A percentile compares a stretch with the other conserved stretches of the same genome.
These are phyloP conservation scores for Drosophila kohkoa DNA, from an alignment of 1,140 invertebrate species.

Conservation along the genomic window DNA sequence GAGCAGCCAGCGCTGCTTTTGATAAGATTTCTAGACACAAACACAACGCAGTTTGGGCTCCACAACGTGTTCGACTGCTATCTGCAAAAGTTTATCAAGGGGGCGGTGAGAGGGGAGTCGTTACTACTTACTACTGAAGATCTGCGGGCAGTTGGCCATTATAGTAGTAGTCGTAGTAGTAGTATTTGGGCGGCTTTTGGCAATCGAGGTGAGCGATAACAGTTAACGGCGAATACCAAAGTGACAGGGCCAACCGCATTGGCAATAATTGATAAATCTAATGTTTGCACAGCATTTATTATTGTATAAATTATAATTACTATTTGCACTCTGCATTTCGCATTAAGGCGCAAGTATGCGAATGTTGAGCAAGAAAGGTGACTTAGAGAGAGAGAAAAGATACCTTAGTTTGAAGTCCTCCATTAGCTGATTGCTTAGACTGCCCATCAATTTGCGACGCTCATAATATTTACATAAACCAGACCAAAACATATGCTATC, in stretches of 20 bases:
- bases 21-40: slow-evolving; percentile 66
- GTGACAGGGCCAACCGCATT: slow-evolving; percentile 43
- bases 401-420: neutral
- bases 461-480: slow-evolving; percentile 77
- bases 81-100: neutral
- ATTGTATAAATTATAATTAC: slow-evolving; percentile 54
- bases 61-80: slow-evolving; percentile 5
- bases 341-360: slow-evolving; percentile 7
- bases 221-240: slow-evolving; percentile 29
- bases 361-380: slow-evolving; percentile 1
- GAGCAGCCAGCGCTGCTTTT: slow-evolving; percentile 48
- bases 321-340: slow-evolving; percentile 29
- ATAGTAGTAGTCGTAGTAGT: slow-evolving; percentile 7
- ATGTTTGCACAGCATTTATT: slow-evolving; percentile 63
- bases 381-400: slow-evolving; percentile 17
- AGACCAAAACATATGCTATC: slow-evolving; percentile 49
- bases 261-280: slow-evolving; percentile 65
- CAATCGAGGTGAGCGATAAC: slow-evolving; percentile 12
- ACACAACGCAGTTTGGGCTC: slow-evolving; percentile 11
- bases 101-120: neutral
- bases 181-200: slow-evolving; percentile 38
- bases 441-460: slow-evolving; percentile 45
- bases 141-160: slow-evolving; percentile 11
- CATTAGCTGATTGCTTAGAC: neutral
- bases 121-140: slow-evolving; percentile 36